Conservation (phyloP, 2,797 vertebrate species). For the Gadopsis marmoratus region DNA sequence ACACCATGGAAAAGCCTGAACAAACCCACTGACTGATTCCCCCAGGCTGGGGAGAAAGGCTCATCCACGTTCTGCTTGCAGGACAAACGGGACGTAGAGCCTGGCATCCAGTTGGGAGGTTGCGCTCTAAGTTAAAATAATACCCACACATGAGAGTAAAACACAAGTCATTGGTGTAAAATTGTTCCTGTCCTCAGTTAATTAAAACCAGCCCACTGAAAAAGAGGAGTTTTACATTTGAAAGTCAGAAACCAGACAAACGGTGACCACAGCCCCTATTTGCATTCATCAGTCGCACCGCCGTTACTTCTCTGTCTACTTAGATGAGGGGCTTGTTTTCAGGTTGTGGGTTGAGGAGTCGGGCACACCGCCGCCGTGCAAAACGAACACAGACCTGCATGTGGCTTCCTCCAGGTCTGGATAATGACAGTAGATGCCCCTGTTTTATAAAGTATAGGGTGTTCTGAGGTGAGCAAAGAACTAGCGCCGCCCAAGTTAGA, state of each 20-base stretch:
- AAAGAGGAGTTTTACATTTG: neutral
- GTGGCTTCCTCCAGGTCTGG: neutral
- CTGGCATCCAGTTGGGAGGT: constrained; percentile 16
- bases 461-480: constrained; percentile 5
- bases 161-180: constrained; percentile 24
- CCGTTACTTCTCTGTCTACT: no score
- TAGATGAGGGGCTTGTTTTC: no score
- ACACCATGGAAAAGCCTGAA: constrained; percentile 26
- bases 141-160: constrained; percentile 37
- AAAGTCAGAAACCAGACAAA: constrained; percentile 6
- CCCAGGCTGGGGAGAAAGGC: constrained; percentile 3
- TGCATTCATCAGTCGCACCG: no score
- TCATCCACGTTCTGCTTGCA: constrained; percentile 43
- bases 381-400: neutral
- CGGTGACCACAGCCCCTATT: neutral
- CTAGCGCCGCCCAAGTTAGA: constrained; percentile 12
- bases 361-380: neutral
- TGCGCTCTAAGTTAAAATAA: neutral
- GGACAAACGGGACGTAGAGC: constrained; percentile 26
- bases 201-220: constrained; percentile 34
- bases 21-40: constrained; percentile 29
- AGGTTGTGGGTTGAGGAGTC: no score
- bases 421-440: neutral
- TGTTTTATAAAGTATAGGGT: neutral
- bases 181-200: constrained; percentile 28